Base-by-base conservation (phyloP, 1,140 invertebrate species). In the Drosophila tristis region DNA sequence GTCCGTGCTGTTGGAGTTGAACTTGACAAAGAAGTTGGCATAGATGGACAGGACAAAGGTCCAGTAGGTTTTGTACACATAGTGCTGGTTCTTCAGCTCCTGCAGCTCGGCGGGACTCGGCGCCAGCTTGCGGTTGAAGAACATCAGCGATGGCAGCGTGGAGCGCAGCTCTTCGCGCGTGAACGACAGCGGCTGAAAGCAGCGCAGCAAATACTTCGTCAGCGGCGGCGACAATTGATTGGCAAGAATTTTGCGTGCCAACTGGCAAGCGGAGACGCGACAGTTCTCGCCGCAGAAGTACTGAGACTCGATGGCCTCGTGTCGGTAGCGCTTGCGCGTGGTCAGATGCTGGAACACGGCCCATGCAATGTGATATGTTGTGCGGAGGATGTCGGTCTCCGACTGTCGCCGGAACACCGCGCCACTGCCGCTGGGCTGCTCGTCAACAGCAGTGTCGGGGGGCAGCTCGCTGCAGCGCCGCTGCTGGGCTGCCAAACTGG, bases 1-100 rank as follows among this genome's bases (percentile, higher is more conserved):
- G 47, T 90, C 82, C 7, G 87, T 81, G 15, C 76, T 57, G 49
- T 62, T 74, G 20, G 80, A 82, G 53, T 87, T 89, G 55, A 80
- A 90, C 45, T 91, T 89, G 29, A 90, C 82, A 63, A 91, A 91
- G 67, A 91, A 91, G 54, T 81, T 91, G 49, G 90, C 90, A 74
- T 91, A 91, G 47, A 91, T 80, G 58, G 90, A 91, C 2, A 91
- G 68, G 15, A 90, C 82, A 66, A 91, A 91, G 15, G 91, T 91
- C 90, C 90, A 91, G 42, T 91, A 91, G 54, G 85, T 92, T 79
- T 91, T 92, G 26, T 92, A 90, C n/a, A 92, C 84, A 44, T 92
- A 86, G 53, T 92, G 85, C 53, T 92, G 91, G 16, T 89, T 87
- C 42, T 85, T 68, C 15, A 87, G 78, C 53, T 90, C 80, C 53